Conservation (phyloP, 2,888 invertebrate genomes). For the Thecocarcelia acutangulata region DNA sequence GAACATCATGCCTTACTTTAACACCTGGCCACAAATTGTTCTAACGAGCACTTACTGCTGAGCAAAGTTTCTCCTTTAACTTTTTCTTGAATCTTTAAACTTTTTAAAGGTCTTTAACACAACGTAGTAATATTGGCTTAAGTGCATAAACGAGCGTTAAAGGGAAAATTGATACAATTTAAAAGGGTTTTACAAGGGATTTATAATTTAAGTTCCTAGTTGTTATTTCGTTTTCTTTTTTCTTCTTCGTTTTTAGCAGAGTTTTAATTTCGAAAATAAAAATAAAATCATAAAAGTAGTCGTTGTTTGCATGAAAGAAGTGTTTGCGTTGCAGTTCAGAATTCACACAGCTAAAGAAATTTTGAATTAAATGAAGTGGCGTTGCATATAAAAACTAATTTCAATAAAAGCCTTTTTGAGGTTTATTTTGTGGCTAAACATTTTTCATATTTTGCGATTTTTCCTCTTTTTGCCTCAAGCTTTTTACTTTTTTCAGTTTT, state of each 20-base stretch:
- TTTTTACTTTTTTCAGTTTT: neutral
- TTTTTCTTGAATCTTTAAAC: constrained; percentile 4
- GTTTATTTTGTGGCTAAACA: constrained; percentile 48
- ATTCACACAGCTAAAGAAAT: constrained; percentile 16
- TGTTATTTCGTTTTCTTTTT: neutral
- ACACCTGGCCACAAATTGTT: constrained; percentile 10
- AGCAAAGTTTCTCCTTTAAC: neutral
- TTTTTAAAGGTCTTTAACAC: constrained; percentile 43
- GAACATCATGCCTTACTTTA: neutral
- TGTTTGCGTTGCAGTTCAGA: constrained; percentile 29
- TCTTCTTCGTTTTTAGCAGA: constrained; percentile 9
- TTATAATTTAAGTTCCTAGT: constrained; percentile 13
- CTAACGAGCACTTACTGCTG: neutral
- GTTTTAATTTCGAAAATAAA: constrained; percentile 44
- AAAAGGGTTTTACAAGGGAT: constrained; percentile 50
- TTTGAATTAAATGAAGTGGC: constrained; percentile 46
- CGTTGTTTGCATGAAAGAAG: constrained; percentile 22
- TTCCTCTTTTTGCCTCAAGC: neutral
- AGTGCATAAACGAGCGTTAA: constrained; percentile 7
- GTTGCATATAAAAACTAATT: constrained; percentile 64
- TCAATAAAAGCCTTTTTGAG: constrained; percentile 66
- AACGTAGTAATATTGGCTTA: neutral
- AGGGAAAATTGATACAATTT: constrained; percentile 60
- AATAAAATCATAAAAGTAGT: constrained; percentile 30
- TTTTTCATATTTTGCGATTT: constrained; percentile 2